Base-by-base conservation (phyloP, 2,888 invertebrate genomes). In the Pterobdella sp. region DNA sequence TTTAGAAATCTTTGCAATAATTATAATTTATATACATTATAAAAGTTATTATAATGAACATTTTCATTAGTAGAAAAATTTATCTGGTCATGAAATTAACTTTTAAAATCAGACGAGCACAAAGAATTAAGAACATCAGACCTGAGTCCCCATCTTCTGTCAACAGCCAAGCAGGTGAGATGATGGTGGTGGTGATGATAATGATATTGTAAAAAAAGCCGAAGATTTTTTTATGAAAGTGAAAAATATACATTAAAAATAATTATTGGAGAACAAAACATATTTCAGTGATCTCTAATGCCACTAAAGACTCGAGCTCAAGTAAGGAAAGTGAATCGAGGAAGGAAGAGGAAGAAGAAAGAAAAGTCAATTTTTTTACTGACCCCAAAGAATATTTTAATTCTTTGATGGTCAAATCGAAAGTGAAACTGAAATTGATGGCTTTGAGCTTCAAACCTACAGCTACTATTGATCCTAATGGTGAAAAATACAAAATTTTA, bases 271-370 rank as follows among this genome's bases (percentile, higher is more conserved):
- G n/a, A n/a, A n/a, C n/a, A n/a, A n/a, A n/a, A n/a, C n/a, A n/a
- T n/a, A n/a, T n/a, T n/a, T n/a, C 60, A 56, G 60, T 56, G 60
- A 56, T 56, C n/a, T 56, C 60, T 4, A 56, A n/a, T n/a, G 60
- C 26, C 10, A 56, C 60, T 26, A 56, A 56, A n/a, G 60, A 56
- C 60, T 56, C 60, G 4, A 7, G 26, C 60, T 14, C 60, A 3
- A 56, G n/a, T n/a, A 22, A 22, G 4, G 60, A 3, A 18, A n/a
- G n/a, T 7, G 26, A 26, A 22, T 4, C 4, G 10, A 56, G 26
- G n/a, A n/a, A n/a, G 76, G 78, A 2, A 76, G 79, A 4, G 77
- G 80, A 70, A 73, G 77, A 52, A 79, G 78, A 72, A 78, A 77
- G 72, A 56, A 26, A n/a, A 56, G 60, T 26, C 18, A n/a, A n/a